phyloP scores from a whole-genome alignment of 92 coral and sea anemone species.

The Plumapathes pennacea region DNA sequence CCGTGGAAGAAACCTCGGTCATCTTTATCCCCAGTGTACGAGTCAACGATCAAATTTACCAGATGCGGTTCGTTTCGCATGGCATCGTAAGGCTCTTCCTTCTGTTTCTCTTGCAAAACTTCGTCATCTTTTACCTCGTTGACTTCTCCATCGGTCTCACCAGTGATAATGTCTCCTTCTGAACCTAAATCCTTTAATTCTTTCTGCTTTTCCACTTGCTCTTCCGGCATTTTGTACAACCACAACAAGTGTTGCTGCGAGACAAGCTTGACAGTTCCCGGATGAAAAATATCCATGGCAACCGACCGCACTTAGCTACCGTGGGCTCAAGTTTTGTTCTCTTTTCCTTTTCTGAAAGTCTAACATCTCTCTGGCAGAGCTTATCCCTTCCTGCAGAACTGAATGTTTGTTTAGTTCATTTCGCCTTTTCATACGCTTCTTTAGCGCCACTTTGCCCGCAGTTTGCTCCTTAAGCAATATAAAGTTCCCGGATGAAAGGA shows the following conservation, averaged over 20 bases:
- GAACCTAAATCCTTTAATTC: slow-evolving; percentile 28
- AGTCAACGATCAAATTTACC: slow-evolving; percentile 75
- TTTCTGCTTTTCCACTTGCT: slow-evolving; percentile 18
- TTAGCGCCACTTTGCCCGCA: no score
- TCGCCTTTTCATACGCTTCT: no score
- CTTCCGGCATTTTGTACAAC: slow-evolving; percentile 54
- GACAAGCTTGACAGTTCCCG: background rate
- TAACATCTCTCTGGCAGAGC: no score
- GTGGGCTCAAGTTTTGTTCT: no score
- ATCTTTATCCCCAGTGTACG: slow-evolving; percentile 91
- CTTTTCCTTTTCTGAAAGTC: no score
- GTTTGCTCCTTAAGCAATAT: no score
- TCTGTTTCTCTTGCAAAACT: slow-evolving; percentile 7
- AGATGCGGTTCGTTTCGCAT: slow-evolving; percentile 92
- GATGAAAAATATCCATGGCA: no score
- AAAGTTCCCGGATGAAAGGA: slow-evolving; percentile 23
- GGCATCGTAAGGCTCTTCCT: slow-evolving; percentile 71
- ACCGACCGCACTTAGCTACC: no score
- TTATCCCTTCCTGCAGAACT: no score
- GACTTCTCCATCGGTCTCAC: slow-evolving; percentile 19
- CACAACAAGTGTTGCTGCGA: slow-evolving; percentile 6
- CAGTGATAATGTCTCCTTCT: slow-evolving; percentile 23
- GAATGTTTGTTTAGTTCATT: no score
- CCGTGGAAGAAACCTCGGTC: slow-evolving; percentile 94
- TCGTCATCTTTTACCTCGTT: slow-evolving; percentile 14